Evolutionary conservation across 2,797 vertebrate genomes (phyloP), one percentile per base, ranked within the genome.

Genomic region (Hypotaenidia philippensis): DNA sequence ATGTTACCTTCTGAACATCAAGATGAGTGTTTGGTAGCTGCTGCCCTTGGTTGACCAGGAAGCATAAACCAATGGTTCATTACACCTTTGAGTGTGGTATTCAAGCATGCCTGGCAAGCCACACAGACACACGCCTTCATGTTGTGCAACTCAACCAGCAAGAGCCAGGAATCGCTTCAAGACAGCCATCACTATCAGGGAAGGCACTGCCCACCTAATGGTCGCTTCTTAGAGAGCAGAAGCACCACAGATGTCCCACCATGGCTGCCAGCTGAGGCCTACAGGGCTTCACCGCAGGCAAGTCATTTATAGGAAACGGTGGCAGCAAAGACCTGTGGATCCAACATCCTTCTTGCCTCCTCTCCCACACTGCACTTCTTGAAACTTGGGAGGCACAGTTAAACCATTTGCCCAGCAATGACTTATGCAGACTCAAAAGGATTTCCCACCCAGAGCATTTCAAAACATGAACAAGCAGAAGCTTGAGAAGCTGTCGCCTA

Each of bases 401-500:
- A n/a, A 64, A 52, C 9, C 31, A 65, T 22, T 57, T 56, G 41
- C 8, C 45, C 34, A 6, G 26, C 6, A 66, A 12, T 64, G 41
- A 52, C 22, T 64, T 68, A 26, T 23, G 17, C 31, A 66, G 13
- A n/a, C 55, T 63, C 38, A 23, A 25, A 90, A 57, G 34, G 18
- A 49, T 11, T 76, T 64, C 38, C 16, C 26, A 72, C 64, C 2
- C 55, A 55, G 34, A 53, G 11, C 11, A 25, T 64, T 66, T 83
- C 71, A 86, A 80, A 80, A 29, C 12, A 11, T 22, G 23, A 44
- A 34, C 41, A 59, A 68, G 49, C 29, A 50, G 29, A 56, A 55
- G 34, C 31, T 18, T 70, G 63, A 72, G 44, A 76, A 78, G 59
- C 40, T 10, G 29, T 13, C 52, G 93, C 98, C 98, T 96, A 99